Conservation (phyloP, 2,888 invertebrate genomes). For the Bugula neritina region DNA sequence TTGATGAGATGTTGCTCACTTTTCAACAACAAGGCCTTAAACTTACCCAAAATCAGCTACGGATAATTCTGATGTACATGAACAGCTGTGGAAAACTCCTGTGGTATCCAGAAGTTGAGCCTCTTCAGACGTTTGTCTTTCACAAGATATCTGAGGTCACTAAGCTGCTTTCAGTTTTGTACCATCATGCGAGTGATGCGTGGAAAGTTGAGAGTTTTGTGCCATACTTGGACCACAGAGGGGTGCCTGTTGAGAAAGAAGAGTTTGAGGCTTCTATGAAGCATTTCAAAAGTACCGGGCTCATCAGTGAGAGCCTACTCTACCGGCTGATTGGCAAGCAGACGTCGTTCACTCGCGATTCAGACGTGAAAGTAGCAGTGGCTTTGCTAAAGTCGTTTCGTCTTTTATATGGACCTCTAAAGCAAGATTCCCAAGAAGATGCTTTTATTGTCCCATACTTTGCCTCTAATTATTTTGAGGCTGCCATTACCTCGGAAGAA, state of each 20-base stretch:
- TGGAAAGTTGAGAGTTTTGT: neutral
- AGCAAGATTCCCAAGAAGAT: neutral
- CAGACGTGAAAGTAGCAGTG: neutral
- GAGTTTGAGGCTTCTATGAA: neutral
- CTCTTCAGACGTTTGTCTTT: neutral
- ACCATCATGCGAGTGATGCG: neutral
- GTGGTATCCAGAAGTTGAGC: neutral
- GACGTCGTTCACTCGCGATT: neutral
- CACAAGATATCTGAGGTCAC: neutral
- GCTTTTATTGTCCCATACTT: neutral
- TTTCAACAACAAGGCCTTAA: neutral
- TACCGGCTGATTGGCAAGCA: neutral
- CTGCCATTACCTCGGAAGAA: neutral
- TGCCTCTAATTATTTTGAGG: neutral
- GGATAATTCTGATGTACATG: neutral
- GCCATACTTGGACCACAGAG: neutral
- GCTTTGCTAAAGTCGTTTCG: neutral
- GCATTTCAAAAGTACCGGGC: neutral
- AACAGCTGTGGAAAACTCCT: neutral
- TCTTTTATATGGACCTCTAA: neutral
- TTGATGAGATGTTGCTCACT: neutral
- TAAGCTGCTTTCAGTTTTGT: neutral
- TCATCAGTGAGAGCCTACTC: neutral
- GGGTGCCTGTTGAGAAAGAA: neutral
- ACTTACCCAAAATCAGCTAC: neutral